phyloP scores from a whole-genome alignment of 2,797 vertebrate genomes.

The Enteromius paludinosus region DNA sequence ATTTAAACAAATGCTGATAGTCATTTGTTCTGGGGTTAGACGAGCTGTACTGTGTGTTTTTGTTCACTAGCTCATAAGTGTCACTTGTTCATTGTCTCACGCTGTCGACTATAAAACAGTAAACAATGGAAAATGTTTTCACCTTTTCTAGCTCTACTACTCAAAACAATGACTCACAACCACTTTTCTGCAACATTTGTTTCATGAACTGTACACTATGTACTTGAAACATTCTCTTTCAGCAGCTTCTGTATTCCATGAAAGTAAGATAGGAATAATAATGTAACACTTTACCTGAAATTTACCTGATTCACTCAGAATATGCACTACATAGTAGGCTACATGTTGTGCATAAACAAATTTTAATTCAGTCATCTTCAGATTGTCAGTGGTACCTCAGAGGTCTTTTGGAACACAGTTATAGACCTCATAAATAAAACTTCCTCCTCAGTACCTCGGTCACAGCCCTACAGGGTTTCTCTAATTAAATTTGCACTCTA shows the following conservation, averaged over 20 bases:
- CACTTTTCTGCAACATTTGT: neutral
- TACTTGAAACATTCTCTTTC: neutral
- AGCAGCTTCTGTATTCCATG: neutral
- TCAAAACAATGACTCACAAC: neutral
- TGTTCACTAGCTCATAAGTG: neutral
- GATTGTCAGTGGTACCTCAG: slow-evolving; percentile 27
- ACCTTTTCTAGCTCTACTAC: neutral
- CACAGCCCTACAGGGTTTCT: slow-evolving; percentile 50
- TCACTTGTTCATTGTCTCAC: neutral
- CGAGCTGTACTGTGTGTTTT: neutral
- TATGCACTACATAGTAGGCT: neutral
- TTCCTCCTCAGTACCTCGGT: slow-evolving; percentile 39
- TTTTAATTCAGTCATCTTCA: slow-evolving; percentile 18
- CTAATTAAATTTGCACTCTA: slow-evolving; percentile 56
- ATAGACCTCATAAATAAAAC: slow-evolving; percentile 39
- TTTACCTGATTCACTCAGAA: neutral
- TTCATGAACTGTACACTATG: neutral
- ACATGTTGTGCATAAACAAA: slow-evolving; percentile 14
- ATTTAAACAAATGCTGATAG: neutral
- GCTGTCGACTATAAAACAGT: neutral
- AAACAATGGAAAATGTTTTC: neutral
- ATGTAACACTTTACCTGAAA: neutral
- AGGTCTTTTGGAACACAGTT: slow-evolving; percentile 23
- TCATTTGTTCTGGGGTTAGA: neutral
- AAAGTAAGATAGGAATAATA: neutral